Evolutionary conservation across 2,797 vertebrate species (phyloP), one percentile per base, ranked within the genome.

Genomic region (Gallinago solitaria): DNA sequence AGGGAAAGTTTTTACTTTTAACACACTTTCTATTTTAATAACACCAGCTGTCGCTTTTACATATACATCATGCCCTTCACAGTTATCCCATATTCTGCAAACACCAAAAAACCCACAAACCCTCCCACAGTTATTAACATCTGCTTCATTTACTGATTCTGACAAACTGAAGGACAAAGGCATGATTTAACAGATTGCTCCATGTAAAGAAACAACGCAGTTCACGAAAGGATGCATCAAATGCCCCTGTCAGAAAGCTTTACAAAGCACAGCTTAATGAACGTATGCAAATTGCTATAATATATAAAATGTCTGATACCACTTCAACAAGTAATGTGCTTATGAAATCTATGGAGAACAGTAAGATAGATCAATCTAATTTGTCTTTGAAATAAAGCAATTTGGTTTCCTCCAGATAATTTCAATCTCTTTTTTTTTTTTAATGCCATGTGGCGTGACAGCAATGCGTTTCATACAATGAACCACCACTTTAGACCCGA

Each of bases 181-280:
- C 91, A 71, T 39, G 83, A 91, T 91, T 94, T 96, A 85, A 90
- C 90, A 90, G 80, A 94, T 80, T 75, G 90, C 84, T 95, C 59
- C 21, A 2, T 7, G 13, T 77, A 95, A 97, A 95, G 93, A 88
- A 87, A 90, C 83, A 86, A 91, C 30, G 35, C 45, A 35, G 92
- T 91, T 68, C 87, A 94, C 43, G 8, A 84, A 94, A 93, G 75
- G 92, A 92, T 93, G 92, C 94, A 93, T 65, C 95, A 95, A 95
- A 91, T 84, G 65, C 48, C 95, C 75, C 83, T 93, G 86, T 95
- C 94, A 96, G 76, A 94, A 97, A 93, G 94, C 92, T 95, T 97
- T 80, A 91, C 57, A 94, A 87, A 93, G 79, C 45, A 25, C 59
- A 90, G 93, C 80, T 96, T 97, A 97, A 97, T 96, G 96, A 97